Conservation (phyloP, 2,888 invertebrate genomes). For the Apamea epomidion region DNA sequence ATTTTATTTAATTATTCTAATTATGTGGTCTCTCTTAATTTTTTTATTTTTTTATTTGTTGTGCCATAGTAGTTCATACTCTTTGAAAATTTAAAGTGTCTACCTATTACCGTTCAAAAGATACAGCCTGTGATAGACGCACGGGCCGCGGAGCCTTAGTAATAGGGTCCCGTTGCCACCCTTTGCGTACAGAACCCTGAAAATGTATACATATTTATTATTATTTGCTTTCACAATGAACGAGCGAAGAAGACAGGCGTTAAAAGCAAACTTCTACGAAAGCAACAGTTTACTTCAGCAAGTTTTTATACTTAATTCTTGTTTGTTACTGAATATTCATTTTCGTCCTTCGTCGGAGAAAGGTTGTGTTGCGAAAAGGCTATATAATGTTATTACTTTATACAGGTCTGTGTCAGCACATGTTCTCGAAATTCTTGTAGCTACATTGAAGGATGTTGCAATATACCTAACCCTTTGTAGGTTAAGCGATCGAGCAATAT, state of each 20-base stretch:
- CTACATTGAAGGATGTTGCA: not conserved
- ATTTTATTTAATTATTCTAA: not conserved
- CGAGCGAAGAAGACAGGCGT: not conserved
- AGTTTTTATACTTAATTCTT: slow-evolving; percentile 2
- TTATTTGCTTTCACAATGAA: slow-evolving; percentile 17
- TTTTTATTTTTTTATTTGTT: not conserved
- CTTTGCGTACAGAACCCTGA: not conserved
- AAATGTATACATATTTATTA: slow-evolving; percentile 15
- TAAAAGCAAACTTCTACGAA: slow-evolving; percentile 22
- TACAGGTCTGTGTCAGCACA: not conserved
- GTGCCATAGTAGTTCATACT: not conserved
- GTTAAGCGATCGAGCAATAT: not conserved
- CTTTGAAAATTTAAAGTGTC: not conserved
- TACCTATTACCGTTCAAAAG: not conserved
- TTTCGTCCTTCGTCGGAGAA: not conserved
- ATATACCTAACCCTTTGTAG: not conserved
- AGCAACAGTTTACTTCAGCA: slow-evolving; percentile 6
- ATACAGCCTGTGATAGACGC: too few species aligned
- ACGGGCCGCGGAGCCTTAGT: not conserved
- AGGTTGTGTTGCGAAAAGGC: not conserved
- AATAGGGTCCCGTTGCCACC: not conserved
- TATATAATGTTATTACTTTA: not conserved
- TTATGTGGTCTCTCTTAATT: too few species aligned
- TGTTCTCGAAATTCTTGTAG: not conserved
- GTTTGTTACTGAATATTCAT: slow-evolving; percentile 4